These are phyloP conservation scores for Myioborus miniatus DNA, from an alignment of 2,797 vertebrate species.

Conservation along the genomic window DNA sequence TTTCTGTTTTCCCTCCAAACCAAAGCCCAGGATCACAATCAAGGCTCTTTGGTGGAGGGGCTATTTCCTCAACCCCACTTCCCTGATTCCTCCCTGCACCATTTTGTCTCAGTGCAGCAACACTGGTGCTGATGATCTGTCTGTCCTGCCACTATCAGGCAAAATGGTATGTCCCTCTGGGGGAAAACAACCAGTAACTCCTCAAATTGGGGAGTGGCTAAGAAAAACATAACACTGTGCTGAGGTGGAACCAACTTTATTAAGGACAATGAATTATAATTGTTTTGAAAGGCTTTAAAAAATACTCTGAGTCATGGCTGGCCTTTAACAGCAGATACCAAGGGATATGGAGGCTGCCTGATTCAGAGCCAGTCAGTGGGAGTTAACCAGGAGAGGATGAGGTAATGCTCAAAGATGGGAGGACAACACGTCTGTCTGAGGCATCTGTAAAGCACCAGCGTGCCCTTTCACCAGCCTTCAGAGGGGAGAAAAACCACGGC, in stretches of 20 bases:
- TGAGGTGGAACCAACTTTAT: constrained; percentile 74
- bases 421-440: background rate
- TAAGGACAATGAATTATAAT: constrained; percentile 71
- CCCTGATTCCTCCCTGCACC: background rate
- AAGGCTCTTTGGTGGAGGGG: background rate
- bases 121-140: background rate
- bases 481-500: background rate
- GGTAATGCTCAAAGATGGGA: constrained; percentile 49
- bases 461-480: background rate
- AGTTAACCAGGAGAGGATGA: constrained; percentile 58
- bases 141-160: background rate
- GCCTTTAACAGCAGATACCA: constrained; percentile 52
- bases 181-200: background rate
- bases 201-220: background rate
- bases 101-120: background rate
- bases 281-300: constrained; percentile 51
- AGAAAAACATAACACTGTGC: constrained; percentile 43
- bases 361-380: constrained; percentile 42
- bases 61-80: background rate
- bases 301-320: constrained; percentile 46
- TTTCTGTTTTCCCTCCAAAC: background rate
- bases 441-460: background rate
- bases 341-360: constrained; percentile 36
- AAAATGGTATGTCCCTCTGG: background rate
- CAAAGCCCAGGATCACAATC: background rate